Conservation (phyloP, 2,113 vertebrate genomes). For the Proterorhinus semilunaris region DNA sequence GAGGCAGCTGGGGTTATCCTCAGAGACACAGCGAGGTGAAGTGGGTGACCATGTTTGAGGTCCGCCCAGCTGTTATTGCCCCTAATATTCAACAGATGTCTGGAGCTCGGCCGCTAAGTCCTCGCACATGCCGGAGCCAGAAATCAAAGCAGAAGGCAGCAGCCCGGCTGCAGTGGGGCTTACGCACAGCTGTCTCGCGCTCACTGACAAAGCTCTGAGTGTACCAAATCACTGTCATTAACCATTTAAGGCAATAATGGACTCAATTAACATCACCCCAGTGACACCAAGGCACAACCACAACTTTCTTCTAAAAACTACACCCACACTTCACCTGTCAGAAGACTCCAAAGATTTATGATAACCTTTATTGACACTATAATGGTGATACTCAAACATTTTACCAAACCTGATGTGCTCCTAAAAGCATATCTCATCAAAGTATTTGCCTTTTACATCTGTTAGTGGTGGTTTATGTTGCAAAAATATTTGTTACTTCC, state of each 20-base stretch:
- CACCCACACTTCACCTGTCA: background rate
- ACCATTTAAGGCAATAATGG: slow-evolving; percentile 66
- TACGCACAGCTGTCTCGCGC: slow-evolving; percentile 20
- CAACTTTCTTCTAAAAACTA: slow-evolving; percentile 5
- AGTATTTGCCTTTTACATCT: slow-evolving; percentile 42
- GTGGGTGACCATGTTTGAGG: slow-evolving; percentile 78
- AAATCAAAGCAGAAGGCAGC: slow-evolving; percentile 65
- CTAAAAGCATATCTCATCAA: slow-evolving; percentile 24
- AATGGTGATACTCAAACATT: background rate
- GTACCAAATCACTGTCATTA: slow-evolving; percentile 67
- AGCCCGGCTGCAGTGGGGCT: slow-evolving; percentile 30
- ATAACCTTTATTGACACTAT: background rate
- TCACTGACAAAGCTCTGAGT: slow-evolving; percentile 36
- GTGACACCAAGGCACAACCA: slow-evolving; percentile 33
- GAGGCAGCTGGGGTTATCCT: slow-evolving; percentile 75
- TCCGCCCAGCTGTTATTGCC: slow-evolving; percentile 78
- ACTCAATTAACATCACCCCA: slow-evolving; percentile 61
- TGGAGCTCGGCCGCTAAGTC: slow-evolving; percentile 65
- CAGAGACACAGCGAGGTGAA: slow-evolving; percentile 75
- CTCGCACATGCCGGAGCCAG: slow-evolving; percentile 63
- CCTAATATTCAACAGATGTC: slow-evolving; percentile 78
- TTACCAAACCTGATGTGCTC: slow-evolving; percentile 1
- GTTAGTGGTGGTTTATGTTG: slow-evolving; percentile 53
- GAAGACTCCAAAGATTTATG: background rate
- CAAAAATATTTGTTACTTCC: slow-evolving; percentile 76